A percentile compares a stretch with the other conserved stretches of the same genome.
Evolutionary conservation across 2,113 vertebrate species (phyloP).

Genomic region (Callocephalon fimbriatum): DNA sequence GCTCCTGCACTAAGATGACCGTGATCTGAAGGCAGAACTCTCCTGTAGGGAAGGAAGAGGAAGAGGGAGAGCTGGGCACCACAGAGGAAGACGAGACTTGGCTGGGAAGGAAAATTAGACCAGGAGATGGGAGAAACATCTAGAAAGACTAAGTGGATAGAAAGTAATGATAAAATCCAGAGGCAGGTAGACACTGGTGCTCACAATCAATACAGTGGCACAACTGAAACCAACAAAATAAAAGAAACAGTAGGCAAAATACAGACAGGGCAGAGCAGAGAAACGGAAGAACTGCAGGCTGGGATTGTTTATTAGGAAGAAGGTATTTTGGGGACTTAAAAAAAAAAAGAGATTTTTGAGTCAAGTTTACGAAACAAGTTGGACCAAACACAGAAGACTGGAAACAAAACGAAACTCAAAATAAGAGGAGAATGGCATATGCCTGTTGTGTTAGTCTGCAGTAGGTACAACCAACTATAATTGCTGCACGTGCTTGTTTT

Average conservation of each 20-base stretch:
- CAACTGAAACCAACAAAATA: background rate
- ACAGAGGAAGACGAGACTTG: background rate
- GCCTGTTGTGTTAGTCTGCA: background rate
- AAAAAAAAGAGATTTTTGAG: background rate
- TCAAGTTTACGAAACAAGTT: background rate
- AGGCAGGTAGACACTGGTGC: fast-evolving
- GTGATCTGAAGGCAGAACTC: fast-evolving
- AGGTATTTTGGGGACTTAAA: background rate
- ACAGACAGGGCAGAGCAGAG: fast-evolving
- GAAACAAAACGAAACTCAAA: background rate
- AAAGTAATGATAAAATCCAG: background rate
- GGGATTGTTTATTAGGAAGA: background rate
- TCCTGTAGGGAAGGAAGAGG: too few species aligned
- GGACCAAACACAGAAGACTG: background rate
- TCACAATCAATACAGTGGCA: background rate
- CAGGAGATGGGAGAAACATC: background rate
- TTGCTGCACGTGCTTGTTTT: background rate
- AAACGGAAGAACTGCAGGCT: background rate
- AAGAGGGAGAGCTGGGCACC: background rate
- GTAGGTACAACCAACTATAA: fast-evolving
- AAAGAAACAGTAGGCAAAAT: background rate
- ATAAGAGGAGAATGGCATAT: background rate
- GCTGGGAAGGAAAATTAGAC: background rate
- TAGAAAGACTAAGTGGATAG: background rate
- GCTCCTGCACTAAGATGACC: fast-evolving